Evolutionary conservation across 2,888 invertebrate genomes (phyloP), one percentile per base, ranked within the genome.

Genomic region (Neoitamus cyanurus): DNA sequence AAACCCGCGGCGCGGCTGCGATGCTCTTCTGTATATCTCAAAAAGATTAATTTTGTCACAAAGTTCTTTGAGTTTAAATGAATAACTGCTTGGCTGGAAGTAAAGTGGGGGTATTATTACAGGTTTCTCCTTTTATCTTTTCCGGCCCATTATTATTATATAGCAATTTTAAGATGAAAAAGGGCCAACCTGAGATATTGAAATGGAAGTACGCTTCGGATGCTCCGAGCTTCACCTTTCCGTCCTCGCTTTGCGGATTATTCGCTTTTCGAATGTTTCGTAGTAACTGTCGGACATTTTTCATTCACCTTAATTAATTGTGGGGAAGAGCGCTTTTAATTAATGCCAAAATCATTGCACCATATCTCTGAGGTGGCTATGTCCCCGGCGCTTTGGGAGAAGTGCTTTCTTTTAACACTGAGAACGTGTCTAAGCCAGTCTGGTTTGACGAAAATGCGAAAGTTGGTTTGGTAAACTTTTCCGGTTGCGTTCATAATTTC

Each of bases 31-130:
- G 25, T 58, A 58, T 58, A 58, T 58, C 58, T 58, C 58, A 58
- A 58, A 58, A 58, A 58, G 58, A 58, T 58, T 58, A 58, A 58
- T 58, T 58, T 58, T 58, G 58, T 58, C 58, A 58, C 15, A 58
- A 58, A 58, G 58, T 58, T 58, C 58, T 58, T 58, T 58, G 58
- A 58, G 58, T 58, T 58, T 58, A 58, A 58, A 58, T 58, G 58
- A 25, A 58, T 58, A 58, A 58, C 58, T 58, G 58, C 58, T 58
- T 58, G 25, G 58, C 20, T 58, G 58, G 58, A 58, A 58, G 25
- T 58, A 25, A 58, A 58, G 58, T 58, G 25, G 58, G 58, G 58
- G 25, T 58, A 58, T 58, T 58, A 58, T 58, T 58, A 58, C 58
- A 58, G 58, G 58, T 58, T 58, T 58, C 58, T 58, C 58, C 58